These are phyloP conservation scores for Cryptoleucopteryx plumbea DNA, from an alignment of 2,113 vertebrate genomes.

Conservation along the genomic window DNA sequence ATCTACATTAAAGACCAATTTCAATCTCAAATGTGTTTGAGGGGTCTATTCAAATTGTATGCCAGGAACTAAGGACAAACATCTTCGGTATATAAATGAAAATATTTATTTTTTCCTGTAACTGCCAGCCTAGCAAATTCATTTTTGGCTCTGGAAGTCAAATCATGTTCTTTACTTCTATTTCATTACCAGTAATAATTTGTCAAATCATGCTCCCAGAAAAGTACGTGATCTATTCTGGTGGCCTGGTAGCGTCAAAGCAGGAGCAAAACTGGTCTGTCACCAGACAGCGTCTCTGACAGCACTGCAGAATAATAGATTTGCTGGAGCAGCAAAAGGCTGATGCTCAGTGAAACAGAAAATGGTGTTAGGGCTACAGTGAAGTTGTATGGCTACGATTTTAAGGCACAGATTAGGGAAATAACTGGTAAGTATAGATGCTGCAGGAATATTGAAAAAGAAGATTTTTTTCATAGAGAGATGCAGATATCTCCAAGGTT, in stretches of 20 bases:
- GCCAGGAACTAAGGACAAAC: not conserved
- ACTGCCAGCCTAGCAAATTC: not conserved
- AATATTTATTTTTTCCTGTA: not conserved
- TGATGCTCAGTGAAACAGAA: not conserved
- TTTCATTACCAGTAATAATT: slow-evolving; percentile 14
- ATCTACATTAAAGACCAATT: not conserved
- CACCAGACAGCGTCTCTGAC: not conserved
- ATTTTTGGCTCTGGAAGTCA: not conserved
- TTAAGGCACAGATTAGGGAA: not conserved
- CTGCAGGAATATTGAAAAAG: not conserved
- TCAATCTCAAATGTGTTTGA: not conserved
- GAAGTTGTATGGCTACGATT: not conserved
- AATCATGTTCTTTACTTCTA: not conserved
- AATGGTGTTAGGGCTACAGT: not conserved
- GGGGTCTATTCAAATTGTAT: not conserved
- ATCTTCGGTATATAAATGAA: not conserved
- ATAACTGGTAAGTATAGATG: not conserved
- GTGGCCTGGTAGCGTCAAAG: not conserved
- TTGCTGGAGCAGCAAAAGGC: not conserved
- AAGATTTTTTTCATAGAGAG: not conserved
- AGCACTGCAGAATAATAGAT: not conserved
- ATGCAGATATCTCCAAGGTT: not conserved
- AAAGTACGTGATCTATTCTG: not conserved
- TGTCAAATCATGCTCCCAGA: not conserved
- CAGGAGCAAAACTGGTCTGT: not conserved